Evolutionary conservation across 2,888 invertebrate genomes (phyloP).

Genomic region (Tholera decimalis): DNA sequence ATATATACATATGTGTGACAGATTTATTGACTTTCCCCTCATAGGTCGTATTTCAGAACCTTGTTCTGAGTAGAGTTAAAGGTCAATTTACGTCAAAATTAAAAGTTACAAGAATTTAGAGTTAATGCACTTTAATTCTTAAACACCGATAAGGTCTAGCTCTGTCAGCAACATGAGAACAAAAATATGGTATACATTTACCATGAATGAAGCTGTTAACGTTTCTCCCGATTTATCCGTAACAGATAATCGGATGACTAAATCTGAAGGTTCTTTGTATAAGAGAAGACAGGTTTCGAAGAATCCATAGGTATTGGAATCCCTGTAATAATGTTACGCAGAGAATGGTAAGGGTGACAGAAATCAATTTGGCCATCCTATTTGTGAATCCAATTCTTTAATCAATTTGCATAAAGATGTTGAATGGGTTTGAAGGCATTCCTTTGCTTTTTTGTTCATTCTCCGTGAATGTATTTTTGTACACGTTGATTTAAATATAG

Average conservation of each 20-base stretch:
- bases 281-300: constrained; percentile 19
- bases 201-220: constrained; percentile 20
- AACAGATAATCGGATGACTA: constrained; percentile 38
- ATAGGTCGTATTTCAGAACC: too few relatives aligned
- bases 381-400: constrained; percentile 58
- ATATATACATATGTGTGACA: too few relatives aligned
- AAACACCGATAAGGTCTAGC: too few relatives aligned
- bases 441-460: constrained; percentile 21
- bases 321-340: constrained; percentile 42
- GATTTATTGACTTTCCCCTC: too few relatives aligned
- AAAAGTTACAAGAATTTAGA: too few relatives aligned
- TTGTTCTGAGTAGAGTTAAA: too few relatives aligned
- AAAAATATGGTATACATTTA: constrained; percentile 33
- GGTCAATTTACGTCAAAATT: too few relatives aligned
- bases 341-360: constrained; percentile 52
- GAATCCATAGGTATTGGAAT: constrained; percentile 23
- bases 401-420: constrained; percentile 53
- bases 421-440: constrained; percentile 47
- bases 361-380: constrained; percentile 58
- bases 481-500: constrained; percentile 19
- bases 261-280: constrained; percentile 21
- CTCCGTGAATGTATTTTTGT: constrained; percentile 15
- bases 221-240: constrained; percentile 13
- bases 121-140: too few relatives aligned
- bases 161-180: not conserved